phyloP scores from a whole-genome alignment of 1,140 invertebrate genomes.

The Ips typographus region DNA sequence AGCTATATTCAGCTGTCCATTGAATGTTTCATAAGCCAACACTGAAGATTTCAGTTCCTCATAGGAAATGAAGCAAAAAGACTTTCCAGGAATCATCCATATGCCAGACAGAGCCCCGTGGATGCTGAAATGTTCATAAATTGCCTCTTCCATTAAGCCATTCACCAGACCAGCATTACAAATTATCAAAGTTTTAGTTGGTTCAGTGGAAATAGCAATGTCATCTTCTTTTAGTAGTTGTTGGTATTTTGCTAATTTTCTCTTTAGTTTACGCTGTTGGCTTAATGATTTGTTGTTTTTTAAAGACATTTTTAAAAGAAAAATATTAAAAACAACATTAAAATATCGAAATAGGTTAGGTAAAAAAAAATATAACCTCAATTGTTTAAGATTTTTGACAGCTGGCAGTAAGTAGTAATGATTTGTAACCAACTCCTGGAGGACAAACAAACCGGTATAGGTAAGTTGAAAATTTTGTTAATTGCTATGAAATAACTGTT shows the following conservation, averaged over 20 bases:
- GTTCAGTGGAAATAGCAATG: conserved; percentile 48
- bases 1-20: conserved; percentile 58
- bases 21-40: conserved; percentile 56
- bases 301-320: neutral
- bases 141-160: conserved; percentile 63
- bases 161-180: conserved; percentile 77
- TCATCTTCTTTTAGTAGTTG: conserved; percentile 54
- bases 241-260: conserved; percentile 55
- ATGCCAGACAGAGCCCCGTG: conserved; percentile 60
- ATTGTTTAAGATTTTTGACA: no score
- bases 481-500: no score
- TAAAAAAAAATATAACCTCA: no score
- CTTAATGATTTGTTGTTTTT: neutral
- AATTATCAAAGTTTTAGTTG: conserved; percentile 57
- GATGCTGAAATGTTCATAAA: conserved; percentile 57
- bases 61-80: conserved; percentile 73
- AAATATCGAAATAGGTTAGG: no score
- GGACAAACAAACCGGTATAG: no score
- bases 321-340: no score
- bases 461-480: no score
- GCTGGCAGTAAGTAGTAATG: no score
- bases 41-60: conserved; percentile 53
- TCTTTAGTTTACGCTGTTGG: conserved; percentile 42
- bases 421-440: no score
- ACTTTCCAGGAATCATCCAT: conserved; percentile 70